Conservation (phyloP, 2,888 invertebrate species). For the Urechis unicinctus region DNA sequence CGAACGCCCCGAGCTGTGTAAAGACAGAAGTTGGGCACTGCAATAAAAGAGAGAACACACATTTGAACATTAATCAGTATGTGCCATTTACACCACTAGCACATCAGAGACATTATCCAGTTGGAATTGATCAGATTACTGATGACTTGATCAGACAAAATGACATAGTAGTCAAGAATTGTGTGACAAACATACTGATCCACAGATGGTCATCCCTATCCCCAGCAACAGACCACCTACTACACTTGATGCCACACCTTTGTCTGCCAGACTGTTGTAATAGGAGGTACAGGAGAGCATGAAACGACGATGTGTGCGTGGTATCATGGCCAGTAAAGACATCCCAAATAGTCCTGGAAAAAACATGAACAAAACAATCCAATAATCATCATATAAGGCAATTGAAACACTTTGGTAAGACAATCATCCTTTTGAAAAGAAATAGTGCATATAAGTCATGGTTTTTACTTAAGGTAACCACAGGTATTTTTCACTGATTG, state of each 20-base stretch:
- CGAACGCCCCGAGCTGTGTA: slow-evolving; percentile 16
- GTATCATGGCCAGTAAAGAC: slow-evolving; percentile 19
- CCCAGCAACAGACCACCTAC: slow-evolving; percentile 21
- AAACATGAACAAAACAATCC: slow-evolving; percentile 1
- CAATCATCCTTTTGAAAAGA: too few relatives aligned
- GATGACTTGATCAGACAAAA: too few relatives aligned
- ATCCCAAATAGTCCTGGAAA: slow-evolving; percentile 21
- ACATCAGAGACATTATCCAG: too few relatives aligned
- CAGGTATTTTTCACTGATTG: too few relatives aligned
- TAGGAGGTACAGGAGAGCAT: slow-evolving; percentile 11
- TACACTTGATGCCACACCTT: slow-evolving; percentile 14
- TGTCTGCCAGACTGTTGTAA: slow-evolving; percentile 15
- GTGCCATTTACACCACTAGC: too few relatives aligned
- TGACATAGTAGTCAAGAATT: too few relatives aligned
- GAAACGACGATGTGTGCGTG: slow-evolving; percentile 13
- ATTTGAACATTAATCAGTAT: neutral
- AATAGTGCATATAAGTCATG: too few relatives aligned
- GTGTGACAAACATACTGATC: slow-evolving; percentile 16
- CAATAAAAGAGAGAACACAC: neutral
- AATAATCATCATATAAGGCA: too few relatives aligned
- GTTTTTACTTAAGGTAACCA: too few relatives aligned
- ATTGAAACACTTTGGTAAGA: too few relatives aligned
- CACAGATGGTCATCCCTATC: slow-evolving; percentile 19
- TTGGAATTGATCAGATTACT: too few relatives aligned
- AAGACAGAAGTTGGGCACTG: slow-evolving; percentile 19